phyloP scores from a whole-genome alignment of 2,113 vertebrate genomes.

The Brachionichthys hirsutus region DNA sequence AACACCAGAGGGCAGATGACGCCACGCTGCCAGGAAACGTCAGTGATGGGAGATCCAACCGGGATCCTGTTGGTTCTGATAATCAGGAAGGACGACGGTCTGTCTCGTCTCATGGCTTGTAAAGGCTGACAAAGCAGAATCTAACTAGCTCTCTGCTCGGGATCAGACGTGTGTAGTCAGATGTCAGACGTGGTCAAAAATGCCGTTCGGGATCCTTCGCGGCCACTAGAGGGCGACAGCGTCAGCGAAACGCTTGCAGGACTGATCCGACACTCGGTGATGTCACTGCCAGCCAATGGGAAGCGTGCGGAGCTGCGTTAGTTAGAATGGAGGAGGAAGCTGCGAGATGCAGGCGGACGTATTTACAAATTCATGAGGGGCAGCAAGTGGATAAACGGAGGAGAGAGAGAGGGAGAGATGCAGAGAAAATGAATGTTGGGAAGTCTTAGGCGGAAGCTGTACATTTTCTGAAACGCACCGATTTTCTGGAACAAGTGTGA shows the following conservation, averaged over 20 bases:
- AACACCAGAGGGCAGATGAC: constrained; percentile 39
- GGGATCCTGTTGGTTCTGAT: constrained; percentile 43
- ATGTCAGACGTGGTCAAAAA: background rate
- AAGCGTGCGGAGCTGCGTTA: constrained; percentile 40
- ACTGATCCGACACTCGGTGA: constrained; percentile 73
- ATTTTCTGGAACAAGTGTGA: constrained; percentile 9
- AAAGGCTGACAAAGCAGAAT: constrained; percentile 22
- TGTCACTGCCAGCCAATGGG: constrained; percentile 79
- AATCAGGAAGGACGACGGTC: constrained; percentile 31
- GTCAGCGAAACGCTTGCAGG: constrained; percentile 8
- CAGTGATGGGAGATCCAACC: constrained; percentile 14
- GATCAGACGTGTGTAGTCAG: constrained; percentile 2
- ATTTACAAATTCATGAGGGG: constrained; percentile 45
- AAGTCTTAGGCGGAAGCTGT: background rate
- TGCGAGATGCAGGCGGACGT: constrained; percentile 7
- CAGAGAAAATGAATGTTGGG: constrained; percentile 11
- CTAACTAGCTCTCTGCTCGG: constrained; percentile 24
- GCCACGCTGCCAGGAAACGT: constrained; percentile 6
- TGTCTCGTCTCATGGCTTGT: constrained; percentile 45
- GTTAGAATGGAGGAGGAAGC: constrained; percentile 7
- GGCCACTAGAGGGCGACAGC: constrained; percentile 68
- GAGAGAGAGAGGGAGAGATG: constrained; percentile 2
- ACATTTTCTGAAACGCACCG: background rate
- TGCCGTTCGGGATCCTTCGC: constrained; percentile 8
- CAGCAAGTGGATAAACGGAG: constrained; percentile 5